phyloP scores from a whole-genome alignment of 1,140 invertebrate genomes.

The Myzus persicae region DNA sequence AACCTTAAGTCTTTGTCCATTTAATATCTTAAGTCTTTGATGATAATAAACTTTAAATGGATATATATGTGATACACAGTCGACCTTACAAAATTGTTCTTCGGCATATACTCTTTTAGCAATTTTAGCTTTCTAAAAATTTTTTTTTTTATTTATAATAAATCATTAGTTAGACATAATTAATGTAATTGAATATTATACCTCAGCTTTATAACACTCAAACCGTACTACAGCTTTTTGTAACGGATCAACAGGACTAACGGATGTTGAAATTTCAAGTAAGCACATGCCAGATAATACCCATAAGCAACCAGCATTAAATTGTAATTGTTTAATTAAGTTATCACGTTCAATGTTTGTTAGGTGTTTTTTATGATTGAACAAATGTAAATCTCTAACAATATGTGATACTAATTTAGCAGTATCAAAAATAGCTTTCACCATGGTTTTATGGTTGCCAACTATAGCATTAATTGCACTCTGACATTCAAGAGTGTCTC shows the following conservation, averaged over 20 bases:
- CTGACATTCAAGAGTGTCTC: neutral
- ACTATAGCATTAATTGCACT: conserved; percentile 13
- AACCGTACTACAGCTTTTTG: conserved; percentile 28
- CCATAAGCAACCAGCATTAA: conserved; percentile 40
- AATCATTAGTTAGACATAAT: neutral
- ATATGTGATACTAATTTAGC: conserved; percentile 24
- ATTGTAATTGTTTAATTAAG: conserved; percentile 33
- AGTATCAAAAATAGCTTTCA: conserved; percentile 17
- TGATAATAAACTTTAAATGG: conserved; percentile 20
- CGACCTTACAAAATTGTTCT: conserved; percentile 9
- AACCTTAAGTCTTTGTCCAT: neutral
- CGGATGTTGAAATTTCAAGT: conserved; percentile 16
- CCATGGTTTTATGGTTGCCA: neutral
- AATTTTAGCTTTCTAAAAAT: conserved; percentile 31
- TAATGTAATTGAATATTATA: neutral
- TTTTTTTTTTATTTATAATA: neutral
- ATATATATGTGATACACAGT: conserved; percentile 17
- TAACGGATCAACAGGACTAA: conserved; percentile 37
- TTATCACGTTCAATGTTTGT: neutral
- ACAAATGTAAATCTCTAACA: neutral
- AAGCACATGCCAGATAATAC: conserved; percentile 42
- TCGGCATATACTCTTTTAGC: conserved; percentile 35
- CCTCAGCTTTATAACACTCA: conserved; percentile 10
- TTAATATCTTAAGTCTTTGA: neutral
- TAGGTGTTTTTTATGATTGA: neutral